phyloP scores from a whole-genome alignment of 2,113 vertebrate genomes.

The Prunella fulvescens region DNA sequence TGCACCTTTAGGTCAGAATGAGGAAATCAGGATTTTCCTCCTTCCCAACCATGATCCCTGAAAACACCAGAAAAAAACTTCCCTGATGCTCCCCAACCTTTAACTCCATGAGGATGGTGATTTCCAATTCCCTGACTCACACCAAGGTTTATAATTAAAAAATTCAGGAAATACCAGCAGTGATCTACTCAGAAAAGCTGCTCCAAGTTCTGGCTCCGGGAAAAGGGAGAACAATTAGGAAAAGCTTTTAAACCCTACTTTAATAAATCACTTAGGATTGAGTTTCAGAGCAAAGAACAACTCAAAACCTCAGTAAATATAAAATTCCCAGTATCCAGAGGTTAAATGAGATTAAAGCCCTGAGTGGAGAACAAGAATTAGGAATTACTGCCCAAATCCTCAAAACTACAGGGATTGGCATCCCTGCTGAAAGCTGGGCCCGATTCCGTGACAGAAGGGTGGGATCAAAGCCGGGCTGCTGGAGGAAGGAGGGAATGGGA shows the following conservation, averaged over 20 bases:
- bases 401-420: accelerated
- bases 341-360: background rate
- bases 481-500: accelerated
- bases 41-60: background rate
- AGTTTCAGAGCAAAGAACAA: background rate
- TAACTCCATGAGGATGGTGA: background rate
- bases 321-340: background rate
- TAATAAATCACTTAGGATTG: background rate
- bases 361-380: accelerated
- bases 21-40: background rate
- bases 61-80: background rate
- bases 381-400: accelerated
- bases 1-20: background rate
- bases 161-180: background rate
- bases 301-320: accelerated
- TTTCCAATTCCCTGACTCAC: background rate
- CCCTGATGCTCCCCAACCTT: background rate
- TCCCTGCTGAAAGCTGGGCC: background rate
- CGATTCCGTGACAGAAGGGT: accelerated
- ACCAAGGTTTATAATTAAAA: background rate
- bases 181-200: background rate
- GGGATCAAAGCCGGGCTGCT: background rate
- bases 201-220: background rate
- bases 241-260: background rate
- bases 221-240: background rate